Evolutionary conservation across 2,113 vertebrate species (phyloP).

Genomic region (Panthera uncia): DNA sequence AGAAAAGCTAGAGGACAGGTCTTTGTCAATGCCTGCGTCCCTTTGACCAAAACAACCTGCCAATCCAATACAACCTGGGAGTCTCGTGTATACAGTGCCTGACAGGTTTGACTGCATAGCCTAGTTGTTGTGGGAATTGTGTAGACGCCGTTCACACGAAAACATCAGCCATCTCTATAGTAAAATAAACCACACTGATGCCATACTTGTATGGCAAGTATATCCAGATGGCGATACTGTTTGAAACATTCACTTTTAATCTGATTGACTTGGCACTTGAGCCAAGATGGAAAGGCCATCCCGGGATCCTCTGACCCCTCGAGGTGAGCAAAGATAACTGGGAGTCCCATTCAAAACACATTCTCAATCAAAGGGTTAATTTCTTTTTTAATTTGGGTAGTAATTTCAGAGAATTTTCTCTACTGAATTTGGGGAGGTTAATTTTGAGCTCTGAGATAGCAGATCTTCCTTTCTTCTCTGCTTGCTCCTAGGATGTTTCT

Average conservation of each 20-base stretch:
- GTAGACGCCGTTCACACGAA: background rate
- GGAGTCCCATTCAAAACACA: background rate
- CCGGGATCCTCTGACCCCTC: background rate
- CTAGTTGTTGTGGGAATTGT: background rate
- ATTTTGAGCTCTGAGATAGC: slow-evolving; percentile 23
- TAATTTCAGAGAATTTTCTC: background rate
- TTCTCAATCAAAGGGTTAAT: background rate
- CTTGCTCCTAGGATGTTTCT: background rate
- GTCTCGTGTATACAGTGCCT: background rate
- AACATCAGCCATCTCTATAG: background rate
- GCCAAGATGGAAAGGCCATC: background rate
- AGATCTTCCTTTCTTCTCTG: slow-evolving; percentile 8
- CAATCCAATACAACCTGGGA: background rate
- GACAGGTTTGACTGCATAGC: background rate
- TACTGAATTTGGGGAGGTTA: background rate
- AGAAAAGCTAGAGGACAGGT: background rate
- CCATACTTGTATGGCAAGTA: background rate
- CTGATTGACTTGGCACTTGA: background rate
- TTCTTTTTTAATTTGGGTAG: background rate
- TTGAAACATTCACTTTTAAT: background rate
- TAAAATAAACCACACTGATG: background rate
- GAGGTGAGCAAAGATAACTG: background rate
- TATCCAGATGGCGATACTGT: background rate
- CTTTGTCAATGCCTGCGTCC: background rate
- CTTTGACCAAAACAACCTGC: background rate